Evolutionary conservation across 1,140 invertebrate genomes (phyloP), one percentile per base, ranked within the genome.

Genomic region (Neodiprion lecontei): DNA sequence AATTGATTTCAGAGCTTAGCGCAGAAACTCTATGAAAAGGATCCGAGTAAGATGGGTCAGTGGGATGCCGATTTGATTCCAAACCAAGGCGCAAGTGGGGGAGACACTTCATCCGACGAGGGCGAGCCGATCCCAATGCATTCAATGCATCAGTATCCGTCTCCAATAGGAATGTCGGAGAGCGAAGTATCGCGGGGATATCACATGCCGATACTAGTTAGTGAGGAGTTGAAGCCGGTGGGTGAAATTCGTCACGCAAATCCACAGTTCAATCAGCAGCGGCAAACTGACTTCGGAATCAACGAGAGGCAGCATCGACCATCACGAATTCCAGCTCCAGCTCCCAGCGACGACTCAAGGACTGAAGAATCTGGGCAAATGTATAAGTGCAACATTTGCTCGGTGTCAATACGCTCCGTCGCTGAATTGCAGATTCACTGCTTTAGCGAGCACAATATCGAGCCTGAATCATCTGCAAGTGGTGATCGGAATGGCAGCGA

Each of bases 1-100:
- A 68, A 79, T 80, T 75, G 77, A 79, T 85, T 92, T 14, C 89
- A 96, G 91, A 86, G 92, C 76, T 88, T 97, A 79, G 96, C 96
- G 68, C 92, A 95, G 79, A 95, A 94, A 80, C 88, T 97, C 67
- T 95, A 95, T 82, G 93, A 95, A 72, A 95, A 96, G 81, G 94
- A 96, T 88, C 94, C 95, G 0, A 90, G 88, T 23, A 95, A 94
- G 86, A 84, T 94, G 76, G 91, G 91, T 73, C 91, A 92, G 70
- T 90, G 91, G 83, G 91, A 92, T n/a, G 72, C 83, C 2, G 86
- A 86, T 48, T 71, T 79, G 69, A 74, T 78, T 61, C 80, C 81
- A 3, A 83, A 77, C 69, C 78, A 83, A 12, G 80, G 80, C 28
- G 73, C 78, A 0, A 88, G 85, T 67, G 84, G 85, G 14, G 84